A percentile compares a stretch with the other conserved stretches of the same genome.
These are phyloP conservation scores for Eristalinus aeneus DNA, from an alignment of 2,888 invertebrate genomes.

Conservation along the genomic window DNA sequence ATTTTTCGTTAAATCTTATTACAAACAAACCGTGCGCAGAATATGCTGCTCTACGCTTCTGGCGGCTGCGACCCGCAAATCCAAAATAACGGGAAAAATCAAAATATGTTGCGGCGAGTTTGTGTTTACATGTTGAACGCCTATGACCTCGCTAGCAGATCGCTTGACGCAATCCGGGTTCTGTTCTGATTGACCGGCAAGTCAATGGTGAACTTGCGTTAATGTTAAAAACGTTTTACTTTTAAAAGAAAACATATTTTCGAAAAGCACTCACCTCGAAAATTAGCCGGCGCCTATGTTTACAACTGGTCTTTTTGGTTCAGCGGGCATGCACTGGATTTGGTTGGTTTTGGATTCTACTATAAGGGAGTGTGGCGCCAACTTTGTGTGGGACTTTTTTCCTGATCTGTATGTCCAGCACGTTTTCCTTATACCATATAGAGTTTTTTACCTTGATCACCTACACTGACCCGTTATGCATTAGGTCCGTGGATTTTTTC, in stretches of 20 bases:
- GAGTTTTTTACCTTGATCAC: no score
- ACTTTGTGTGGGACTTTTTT: no score
- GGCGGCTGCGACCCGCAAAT: neutral
- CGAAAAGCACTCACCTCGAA: no score
- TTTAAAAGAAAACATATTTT: neutral
- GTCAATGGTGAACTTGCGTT: neutral
- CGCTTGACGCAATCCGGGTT: neutral
- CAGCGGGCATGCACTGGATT: no score
- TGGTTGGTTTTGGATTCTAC: no score
- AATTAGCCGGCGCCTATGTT: neutral
- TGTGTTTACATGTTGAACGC: neutral
- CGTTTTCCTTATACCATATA: no score
- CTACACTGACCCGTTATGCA: no score
- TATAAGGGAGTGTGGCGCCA: no score
- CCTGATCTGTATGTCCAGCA: no score
- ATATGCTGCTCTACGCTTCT: neutral
- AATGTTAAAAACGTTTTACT: neutral
- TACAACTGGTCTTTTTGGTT: no score
- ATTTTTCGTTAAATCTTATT: conserved; percentile 20
- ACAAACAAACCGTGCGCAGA: conserved; percentile 22
- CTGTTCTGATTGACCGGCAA: neutral
- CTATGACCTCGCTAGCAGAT: neutral
- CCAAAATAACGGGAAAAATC: neutral
- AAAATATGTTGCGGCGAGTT: neutral
- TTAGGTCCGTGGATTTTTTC: no score